Conservation (phyloP, 2,888 invertebrate genomes). For the Nephrotoma flavescens region DNA sequence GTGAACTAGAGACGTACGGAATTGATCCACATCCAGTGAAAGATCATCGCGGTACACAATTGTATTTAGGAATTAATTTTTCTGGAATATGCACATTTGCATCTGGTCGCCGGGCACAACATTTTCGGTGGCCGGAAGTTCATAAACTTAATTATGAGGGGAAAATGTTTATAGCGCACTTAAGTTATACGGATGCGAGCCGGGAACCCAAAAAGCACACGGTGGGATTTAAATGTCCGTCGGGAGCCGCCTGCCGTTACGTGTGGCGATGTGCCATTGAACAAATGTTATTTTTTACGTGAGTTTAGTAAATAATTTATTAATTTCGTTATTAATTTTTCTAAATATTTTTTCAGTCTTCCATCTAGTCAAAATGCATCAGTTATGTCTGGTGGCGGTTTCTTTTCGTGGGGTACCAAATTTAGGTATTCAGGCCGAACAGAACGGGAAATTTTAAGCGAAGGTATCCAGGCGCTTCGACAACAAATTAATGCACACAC, state of each 20-base stretch:
- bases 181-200: conserved; percentile 80
- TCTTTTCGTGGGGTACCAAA: conserved; percentile 89
- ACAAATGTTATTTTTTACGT: conserved; percentile 97
- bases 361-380: conserved; percentile 78
- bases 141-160: conserved; percentile 95
- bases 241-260: conserved; percentile 82
- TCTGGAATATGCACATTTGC: conserved; percentile 91
- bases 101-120: conserved; percentile 81
- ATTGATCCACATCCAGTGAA: conserved; percentile 97
- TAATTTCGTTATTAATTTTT: not conserved
- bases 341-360: conserved; percentile 39
- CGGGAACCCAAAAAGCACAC: conserved; percentile 63
- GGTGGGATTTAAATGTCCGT: conserved; percentile 90
- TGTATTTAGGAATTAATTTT: conserved; percentile 91
- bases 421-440: conserved; percentile 87
- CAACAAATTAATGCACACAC: conserved; percentile 45
- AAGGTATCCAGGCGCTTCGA: conserved; percentile 50
- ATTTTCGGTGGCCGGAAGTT: conserved; percentile 92
- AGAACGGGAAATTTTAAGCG: conserved; percentile 78
- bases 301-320: conserved; percentile 29
- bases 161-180: conserved; percentile 92
- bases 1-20: conserved; percentile 89
- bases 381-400: conserved; percentile 76
- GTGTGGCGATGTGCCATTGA: conserved; percentile 96
- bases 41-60: conserved; percentile 83